A percentile compares a stretch with the other conserved stretches of the same genome.
Evolutionary conservation across 1,140 invertebrate genomes (phyloP).

Genomic region (Listronotus oregonensis): DNA sequence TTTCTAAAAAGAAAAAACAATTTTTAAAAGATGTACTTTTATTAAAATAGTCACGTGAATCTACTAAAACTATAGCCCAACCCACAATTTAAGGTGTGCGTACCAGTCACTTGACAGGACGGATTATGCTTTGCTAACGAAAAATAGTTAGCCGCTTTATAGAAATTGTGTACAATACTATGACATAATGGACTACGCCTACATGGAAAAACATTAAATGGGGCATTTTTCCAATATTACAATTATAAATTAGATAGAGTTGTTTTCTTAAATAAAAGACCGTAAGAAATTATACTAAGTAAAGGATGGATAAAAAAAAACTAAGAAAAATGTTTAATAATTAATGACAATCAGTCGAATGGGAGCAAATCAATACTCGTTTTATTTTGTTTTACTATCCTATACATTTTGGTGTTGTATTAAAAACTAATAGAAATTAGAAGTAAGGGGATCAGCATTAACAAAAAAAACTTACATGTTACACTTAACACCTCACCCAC

Average conservation of each 20-base stretch:
- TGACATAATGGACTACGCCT: conserved; percentile 42
- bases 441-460: too few species aligned
- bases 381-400: not conserved
- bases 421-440: too few species aligned
- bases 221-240: not conserved
- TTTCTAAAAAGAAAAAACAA: conserved; percentile 30
- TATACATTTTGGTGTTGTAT: too few species aligned
- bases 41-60: conserved; percentile 46
- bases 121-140: not conserved
- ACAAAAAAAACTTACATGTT: conserved; percentile 41
- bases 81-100: conserved; percentile 41
- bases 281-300: too few species aligned
- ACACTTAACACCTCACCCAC: conserved; percentile 43
- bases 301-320: not conserved
- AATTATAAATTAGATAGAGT: too few species aligned
- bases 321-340: not conserved
- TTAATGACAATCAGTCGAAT: conserved; percentile 10
- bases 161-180: conserved; percentile 28
- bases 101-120: conserved; percentile 16
- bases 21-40: conserved; percentile 4
- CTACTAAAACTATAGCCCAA: conserved; percentile 32
- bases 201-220: conserved; percentile 25
- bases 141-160: conserved; percentile 30
- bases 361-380: conserved; percentile 18
- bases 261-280: too few species aligned